Conservation (phyloP, 2,797 vertebrate genomes). For the Coregonus ussuriensis region DNA sequence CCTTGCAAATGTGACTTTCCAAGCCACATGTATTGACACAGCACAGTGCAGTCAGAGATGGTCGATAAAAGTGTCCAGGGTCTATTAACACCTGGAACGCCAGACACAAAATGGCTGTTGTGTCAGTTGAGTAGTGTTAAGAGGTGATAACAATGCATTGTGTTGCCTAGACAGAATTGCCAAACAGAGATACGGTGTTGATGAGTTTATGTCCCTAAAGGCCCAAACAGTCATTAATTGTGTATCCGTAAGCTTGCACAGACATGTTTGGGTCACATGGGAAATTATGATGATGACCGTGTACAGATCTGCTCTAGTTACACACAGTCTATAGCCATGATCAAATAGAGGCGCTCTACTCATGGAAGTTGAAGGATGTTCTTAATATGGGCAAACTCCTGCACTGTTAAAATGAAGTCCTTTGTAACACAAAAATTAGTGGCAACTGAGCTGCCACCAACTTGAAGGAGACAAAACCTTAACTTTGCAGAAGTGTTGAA, state of each 20-base stretch:
- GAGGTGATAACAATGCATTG: conserved; percentile 19
- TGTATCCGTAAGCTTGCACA: conserved; percentile 17
- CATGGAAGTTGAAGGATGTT: neutral
- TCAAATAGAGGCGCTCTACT: neutral
- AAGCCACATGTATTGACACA: conserved; percentile 4
- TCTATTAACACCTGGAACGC: conserved; percentile 27
- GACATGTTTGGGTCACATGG: conserved; percentile 13
- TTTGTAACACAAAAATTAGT: too few species aligned
- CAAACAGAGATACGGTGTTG: conserved; percentile 20
- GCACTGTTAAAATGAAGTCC: too few species aligned
- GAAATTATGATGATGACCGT: neutral
- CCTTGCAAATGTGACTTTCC: neutral
- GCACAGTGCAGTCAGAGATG: conserved; percentile 2
- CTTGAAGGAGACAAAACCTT: too few species aligned
- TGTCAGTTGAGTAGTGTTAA: conserved; percentile 32
- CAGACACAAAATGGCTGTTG: conserved; percentile 17
- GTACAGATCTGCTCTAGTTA: neutral
- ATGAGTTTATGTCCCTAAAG: conserved; percentile 13
- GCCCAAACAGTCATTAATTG: conserved; percentile 7
- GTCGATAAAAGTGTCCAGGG: conserved; percentile 7
- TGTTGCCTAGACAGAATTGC: neutral
- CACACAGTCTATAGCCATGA: neutral
- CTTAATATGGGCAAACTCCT: neutral
- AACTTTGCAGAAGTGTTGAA: too few species aligned
- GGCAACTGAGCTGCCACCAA: too few species aligned